A percentile compares a stretch with the other conserved stretches of the same genome.
phyloP scores from a whole-genome alignment of 2,888 invertebrate species.

The Slavum lentiscoides region DNA sequence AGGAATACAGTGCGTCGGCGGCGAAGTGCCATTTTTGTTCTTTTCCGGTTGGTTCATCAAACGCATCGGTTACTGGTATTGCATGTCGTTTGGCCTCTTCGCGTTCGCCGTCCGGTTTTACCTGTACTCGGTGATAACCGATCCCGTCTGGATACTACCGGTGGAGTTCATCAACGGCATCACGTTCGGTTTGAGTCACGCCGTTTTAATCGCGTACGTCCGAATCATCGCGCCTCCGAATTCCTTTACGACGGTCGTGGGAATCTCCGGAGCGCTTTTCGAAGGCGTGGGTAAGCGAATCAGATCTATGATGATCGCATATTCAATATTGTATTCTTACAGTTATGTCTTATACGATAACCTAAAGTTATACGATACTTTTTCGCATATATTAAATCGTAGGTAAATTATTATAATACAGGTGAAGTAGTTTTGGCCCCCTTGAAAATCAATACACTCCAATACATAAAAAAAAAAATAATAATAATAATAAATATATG shows the following conservation, averaged over 20 bases:
- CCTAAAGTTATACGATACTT: too few relatives aligned
- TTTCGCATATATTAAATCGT: too few relatives aligned
- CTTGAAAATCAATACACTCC: too few relatives aligned
- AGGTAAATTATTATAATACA: too few relatives aligned
- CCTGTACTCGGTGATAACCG: slow-evolving; percentile 75
- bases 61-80: slow-evolving; percentile 77
- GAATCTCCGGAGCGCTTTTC: slow-evolving; percentile 82
- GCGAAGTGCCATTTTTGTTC: slow-evolving; percentile 84
- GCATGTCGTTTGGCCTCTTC: slow-evolving; percentile 80
- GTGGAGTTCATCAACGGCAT: slow-evolving; percentile 86
- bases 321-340: too few relatives aligned
- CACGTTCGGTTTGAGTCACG: slow-evolving; percentile 85
- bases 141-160: slow-evolving; percentile 83
- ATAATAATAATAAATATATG: too few relatives aligned
- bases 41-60: slow-evolving; percentile 78
- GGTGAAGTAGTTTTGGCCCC: too few relatives aligned
- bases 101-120: slow-evolving; percentile 80
- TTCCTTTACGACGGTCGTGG: slow-evolving; percentile 85
- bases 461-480: too few relatives aligned
- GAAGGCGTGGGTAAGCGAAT: slow-evolving; percentile 72
- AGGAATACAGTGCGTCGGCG: slow-evolving; percentile 77
- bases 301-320: too few relatives aligned
- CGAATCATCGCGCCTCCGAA: slow-evolving; percentile 80
- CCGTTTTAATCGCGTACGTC: slow-evolving; percentile 86
- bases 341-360: too few relatives aligned